These are phyloP conservation scores for Eciton burchellii DNA, from an alignment of 1,140 invertebrate species.

Conservation along the genomic window DNA sequence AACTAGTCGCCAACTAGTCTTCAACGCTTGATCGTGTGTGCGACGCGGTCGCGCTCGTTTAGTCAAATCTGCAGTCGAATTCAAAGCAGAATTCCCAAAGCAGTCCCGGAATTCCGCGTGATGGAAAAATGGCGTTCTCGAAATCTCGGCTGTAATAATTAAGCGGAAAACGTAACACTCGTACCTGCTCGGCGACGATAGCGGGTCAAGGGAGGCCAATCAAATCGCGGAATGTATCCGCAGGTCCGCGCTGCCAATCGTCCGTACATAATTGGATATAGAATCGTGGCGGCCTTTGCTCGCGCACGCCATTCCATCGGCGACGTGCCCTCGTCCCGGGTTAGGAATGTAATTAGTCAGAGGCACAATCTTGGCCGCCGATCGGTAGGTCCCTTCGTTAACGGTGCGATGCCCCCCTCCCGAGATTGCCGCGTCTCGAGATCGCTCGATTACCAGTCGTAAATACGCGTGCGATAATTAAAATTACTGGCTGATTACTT, in stretches of 20 bases:
- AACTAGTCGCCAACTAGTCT: too few relatives aligned
- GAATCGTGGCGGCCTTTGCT: constrained; percentile 65
- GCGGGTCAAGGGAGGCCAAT: constrained; percentile 64
- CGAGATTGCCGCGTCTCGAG: constrained; percentile 70
- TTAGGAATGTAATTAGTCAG: constrained; percentile 83
- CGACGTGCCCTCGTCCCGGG: constrained; percentile 57
- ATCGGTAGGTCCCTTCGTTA: constrained; percentile 74
- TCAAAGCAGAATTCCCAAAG: too few relatives aligned
- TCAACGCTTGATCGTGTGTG: too few relatives aligned
- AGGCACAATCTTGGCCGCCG: constrained; percentile 74
- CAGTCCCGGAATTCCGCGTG: background rate
- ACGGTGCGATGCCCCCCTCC: constrained; percentile 36
- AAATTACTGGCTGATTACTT: constrained; percentile 76
- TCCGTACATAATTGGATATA: constrained; percentile 81
- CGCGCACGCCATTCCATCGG: constrained; percentile 22
- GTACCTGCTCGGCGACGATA: constrained; percentile 28
- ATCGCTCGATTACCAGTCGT: constrained; percentile 77
- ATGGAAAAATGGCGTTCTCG: background rate
- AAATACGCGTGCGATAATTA: constrained; percentile 79
- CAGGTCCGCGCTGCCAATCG: constrained; percentile 75
- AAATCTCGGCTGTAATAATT: constrained; percentile 30
- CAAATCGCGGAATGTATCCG: constrained; percentile 72
- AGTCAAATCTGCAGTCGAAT: too few relatives aligned
- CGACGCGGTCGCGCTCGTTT: too few relatives aligned
- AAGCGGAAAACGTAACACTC: constrained; percentile 30